phyloP scores from a whole-genome alignment of 37 sponge, comb jelly and placozoan species.

The Aphrocallistes beatrix region DNA sequence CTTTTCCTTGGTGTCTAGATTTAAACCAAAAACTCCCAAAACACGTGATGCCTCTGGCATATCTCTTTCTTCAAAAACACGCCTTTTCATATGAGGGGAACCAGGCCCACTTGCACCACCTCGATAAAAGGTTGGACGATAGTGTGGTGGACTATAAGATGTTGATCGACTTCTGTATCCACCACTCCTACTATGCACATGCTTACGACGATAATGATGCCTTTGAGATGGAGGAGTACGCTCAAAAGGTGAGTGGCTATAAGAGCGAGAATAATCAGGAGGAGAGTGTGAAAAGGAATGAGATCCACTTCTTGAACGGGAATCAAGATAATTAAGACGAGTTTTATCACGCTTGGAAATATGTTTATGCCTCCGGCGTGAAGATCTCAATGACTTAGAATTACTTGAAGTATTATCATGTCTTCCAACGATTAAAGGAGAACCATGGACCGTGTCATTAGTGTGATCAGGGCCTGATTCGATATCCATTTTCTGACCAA shows the following conservation, averaged over 20 bases:
- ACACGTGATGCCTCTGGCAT: slow-evolving; percentile 41
- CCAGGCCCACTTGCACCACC: background rate
- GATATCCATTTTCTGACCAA: no score
- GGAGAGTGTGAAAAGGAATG: background rate
- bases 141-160: background rate
- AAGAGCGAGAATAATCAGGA: background rate
- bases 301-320: background rate
- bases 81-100: background rate
- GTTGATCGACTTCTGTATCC: background rate
- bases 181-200: background rate
- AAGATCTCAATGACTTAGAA: background rate
- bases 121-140: background rate
- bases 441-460: background rate
- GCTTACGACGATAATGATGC: background rate
- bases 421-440: background rate
- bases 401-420: background rate
- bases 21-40: slow-evolving; percentile 90
- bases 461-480: background rate
- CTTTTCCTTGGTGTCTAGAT: slow-evolving; percentile 76
- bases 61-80: background rate
- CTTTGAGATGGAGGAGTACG: background rate
- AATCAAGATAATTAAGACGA: background rate
- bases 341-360: background rate
- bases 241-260: background rate
- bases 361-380: background rate